Conservation (phyloP, 1,140 invertebrate genomes). For the Tetragonula clypearis region DNA sequence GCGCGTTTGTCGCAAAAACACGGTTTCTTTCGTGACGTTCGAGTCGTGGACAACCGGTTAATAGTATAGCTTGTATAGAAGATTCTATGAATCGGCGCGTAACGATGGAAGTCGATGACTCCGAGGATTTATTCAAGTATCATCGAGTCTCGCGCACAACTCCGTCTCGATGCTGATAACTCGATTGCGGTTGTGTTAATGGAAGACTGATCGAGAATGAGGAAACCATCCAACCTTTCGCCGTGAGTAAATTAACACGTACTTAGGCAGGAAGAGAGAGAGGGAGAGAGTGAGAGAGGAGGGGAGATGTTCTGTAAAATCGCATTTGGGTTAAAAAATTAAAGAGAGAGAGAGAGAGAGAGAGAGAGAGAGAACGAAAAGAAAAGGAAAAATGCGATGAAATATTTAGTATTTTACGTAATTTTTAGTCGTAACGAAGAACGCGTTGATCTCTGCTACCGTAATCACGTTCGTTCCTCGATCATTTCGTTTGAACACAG, state of each 20-base stretch:
- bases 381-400: too few relatives aligned
- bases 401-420: too few relatives aligned
- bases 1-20: background rate
- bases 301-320: too few relatives aligned
- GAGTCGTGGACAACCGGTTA: background rate
- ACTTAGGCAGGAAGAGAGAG: background rate
- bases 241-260: constrained; percentile 18
- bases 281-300: background rate
- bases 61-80: background rate
- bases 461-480: background rate
- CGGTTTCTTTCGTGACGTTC: background rate
- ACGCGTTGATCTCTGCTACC: background rate
- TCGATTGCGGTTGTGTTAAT: constrained; percentile 32
- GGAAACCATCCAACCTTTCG: background rate
- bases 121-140: constrained; percentile 4
- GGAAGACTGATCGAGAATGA: background rate
- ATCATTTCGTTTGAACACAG: background rate
- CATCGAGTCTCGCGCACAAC: background rate
- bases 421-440: background rate
- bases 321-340: background rate
- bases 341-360: background rate
- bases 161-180: background rate
- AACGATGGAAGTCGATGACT: background rate
- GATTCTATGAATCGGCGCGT: constrained; percentile 1
- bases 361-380: too few relatives aligned